Base-by-base conservation (phyloP, 2,888 invertebrate species). In the Stenurella melanura region DNA sequence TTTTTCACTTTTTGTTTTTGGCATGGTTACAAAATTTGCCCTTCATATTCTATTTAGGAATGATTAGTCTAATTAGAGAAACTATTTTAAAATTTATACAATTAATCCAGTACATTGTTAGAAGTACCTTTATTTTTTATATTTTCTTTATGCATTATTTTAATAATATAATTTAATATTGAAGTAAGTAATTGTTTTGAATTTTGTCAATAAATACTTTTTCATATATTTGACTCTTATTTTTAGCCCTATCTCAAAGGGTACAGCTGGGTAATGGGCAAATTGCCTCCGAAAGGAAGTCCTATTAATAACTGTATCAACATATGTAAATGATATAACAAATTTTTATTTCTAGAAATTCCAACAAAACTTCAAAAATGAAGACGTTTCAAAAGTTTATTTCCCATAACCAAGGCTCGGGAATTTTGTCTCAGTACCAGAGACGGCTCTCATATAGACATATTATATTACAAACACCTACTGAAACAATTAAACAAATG, bases 61-160 rank as follows among this genome's bases (percentile, higher is more conserved):
- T 26, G 30, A 57, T 58, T 56, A 58, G 69, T 58, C 57, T 68
- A 21, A 68, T 68, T 68, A 68, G 66, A 67, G 67, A 56, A 68
- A 54, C 15, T 54, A 54, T 68, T 68, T 68, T 54, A 68, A 68
- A 66, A 19, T 50, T n/a, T 64, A 21, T 42, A 64, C 19, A 64
- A 50, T 75, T 70, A 72, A 67, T 60, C 42, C 30, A 50, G 72
- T 72, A 75, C 66, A 71, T 69, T 68, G 57, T 76, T 80, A 78
- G 74, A 73, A 72, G 68, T 78, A 75, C 71, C 75, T 74, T 80
- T 79, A 79, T 80, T 80, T 80, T 80, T 80, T 75, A 76, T 76
- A 77, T 77, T 78, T 74, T 76, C 77, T 60, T 71, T 78, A 76
- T 74, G 78, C 78, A 76, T 78, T 80, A 70, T 73, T 73, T 69